These are phyloP conservation scores for Nannoperca australis DNA, from an alignment of 2,797 vertebrate species.

Conservation along the genomic window DNA sequence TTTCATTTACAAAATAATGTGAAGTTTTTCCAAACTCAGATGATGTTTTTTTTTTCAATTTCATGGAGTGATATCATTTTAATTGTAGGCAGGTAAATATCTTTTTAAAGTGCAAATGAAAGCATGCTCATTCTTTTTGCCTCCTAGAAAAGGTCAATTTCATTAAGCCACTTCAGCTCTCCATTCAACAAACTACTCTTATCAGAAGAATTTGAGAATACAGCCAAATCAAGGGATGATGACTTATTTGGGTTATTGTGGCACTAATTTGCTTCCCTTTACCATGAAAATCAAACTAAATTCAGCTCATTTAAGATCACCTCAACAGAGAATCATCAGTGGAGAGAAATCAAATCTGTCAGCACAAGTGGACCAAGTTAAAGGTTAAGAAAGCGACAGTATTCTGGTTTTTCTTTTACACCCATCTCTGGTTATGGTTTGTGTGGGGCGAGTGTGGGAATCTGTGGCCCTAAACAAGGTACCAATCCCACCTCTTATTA, in stretches of 20 bases:
- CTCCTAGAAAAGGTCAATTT: not conserved
- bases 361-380: constrained; percentile 14
- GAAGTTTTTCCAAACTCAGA: not conserved
- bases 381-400: constrained; percentile 17
- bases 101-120: not conserved
- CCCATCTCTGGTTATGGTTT: constrained; percentile 7
- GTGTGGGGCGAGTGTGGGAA: not conserved
- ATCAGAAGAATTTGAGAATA: not conserved
- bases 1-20: not conserved
- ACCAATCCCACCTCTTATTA: constrained; percentile 6
- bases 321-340: not conserved
- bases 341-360: constrained; percentile 8
- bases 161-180: not conserved
- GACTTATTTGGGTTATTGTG: not conserved
- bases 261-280: not conserved
- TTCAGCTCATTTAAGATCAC: not conserved
- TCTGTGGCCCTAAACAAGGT: constrained; percentile 10
- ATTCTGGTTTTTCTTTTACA: not conserved
- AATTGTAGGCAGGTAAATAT: not conserved
- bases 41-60: not conserved
- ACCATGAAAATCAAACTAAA: not conserved
- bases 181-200: not conserved
- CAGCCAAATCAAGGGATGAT: not conserved
- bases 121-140: not conserved
- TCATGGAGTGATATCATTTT: not conserved